phyloP scores from a whole-genome alignment of 2,113 vertebrate genomes.

The Mormyrus lacerda region DNA sequence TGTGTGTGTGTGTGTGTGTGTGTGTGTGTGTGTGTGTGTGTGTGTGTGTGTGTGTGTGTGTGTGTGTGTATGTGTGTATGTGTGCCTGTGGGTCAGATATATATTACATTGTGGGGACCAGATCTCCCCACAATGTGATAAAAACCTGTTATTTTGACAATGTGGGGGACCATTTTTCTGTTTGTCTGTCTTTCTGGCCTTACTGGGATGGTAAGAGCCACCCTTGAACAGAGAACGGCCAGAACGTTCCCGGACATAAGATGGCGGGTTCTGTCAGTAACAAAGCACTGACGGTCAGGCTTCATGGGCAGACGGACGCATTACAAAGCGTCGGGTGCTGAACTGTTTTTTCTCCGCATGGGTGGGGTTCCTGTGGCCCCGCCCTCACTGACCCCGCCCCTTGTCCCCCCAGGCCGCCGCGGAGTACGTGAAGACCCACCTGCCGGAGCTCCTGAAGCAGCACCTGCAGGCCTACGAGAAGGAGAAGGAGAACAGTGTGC shows the following conservation, averaged over 20 bases:
- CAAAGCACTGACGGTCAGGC: neutral
- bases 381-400: neutral
- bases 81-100: neutral
- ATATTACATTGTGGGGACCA: too few relatives aligned
- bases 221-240: neutral
- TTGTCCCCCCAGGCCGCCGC: conserved; percentile 73
- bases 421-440: conserved; percentile 84
- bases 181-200: neutral
- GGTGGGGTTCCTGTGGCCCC: neutral
- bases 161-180: too few relatives aligned
- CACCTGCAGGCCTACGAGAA: conserved; percentile 85
- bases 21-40: neutral
- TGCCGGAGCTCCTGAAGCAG: conserved; percentile 82
- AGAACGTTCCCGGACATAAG: neutral
- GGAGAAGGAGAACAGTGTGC: conserved; percentile 81
- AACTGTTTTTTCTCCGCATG: neutral
- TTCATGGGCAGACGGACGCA: neutral
- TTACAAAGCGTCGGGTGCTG: neutral
- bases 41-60: neutral
- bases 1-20: conserved; percentile 7
- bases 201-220: neutral
- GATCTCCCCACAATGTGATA: too few relatives aligned
- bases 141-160: too few relatives aligned
- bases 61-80: too few relatives aligned
- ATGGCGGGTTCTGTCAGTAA: neutral